Base-by-base conservation (phyloP, 2,888 invertebrate genomes). In the Griposia aprilina region DNA sequence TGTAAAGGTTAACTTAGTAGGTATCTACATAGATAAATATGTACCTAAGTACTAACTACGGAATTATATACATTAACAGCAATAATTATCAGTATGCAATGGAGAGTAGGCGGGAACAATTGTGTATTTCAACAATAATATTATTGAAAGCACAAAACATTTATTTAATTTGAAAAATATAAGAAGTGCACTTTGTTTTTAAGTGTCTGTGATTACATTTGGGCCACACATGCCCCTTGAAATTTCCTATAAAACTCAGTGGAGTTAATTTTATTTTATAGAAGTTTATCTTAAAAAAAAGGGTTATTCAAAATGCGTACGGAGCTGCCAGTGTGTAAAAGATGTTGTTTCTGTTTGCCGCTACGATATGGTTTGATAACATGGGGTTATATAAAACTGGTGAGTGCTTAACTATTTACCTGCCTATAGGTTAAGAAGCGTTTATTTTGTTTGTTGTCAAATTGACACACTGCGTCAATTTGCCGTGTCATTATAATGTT, bases 281-380 rank as follows among this genome's bases (percentile, higher is more conserved):
- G 2, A 55, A 45, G 11, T n/a, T 3, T 71, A 23, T 15, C 26
- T 68, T 1, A 41, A 23, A 48, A 57, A n/a, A 36, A 26, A 41
- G 23, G 5, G 0, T 59, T 13, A n/a, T 67, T 23, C 5, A 87
- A 74, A 81, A 90, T 91, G 91, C 81, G 79, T 41, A 63, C 76
- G 1, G 91, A 91, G 60, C 6, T 89, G 26, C 91, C 91, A 11
- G 76, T 74, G 15, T 81, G 71, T 23, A 84, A 77, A 55, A 84
- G 89, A 82, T 91, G 91, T 50, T 91, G 90, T 67, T 89, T 81
- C 26, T 92, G 91, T 62, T 30, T 91, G 1, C 91, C 91, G 1
- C 48, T 91, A n/a, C 74, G 91, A 70, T 87, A 87, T 74, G 89
- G 91, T 36, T 80, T 92, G 2, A 36, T 91, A 0, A 73, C 72